phyloP scores from a whole-genome alignment of 2,113 vertebrate genomes.

The Amblyornis subalaris region DNA sequence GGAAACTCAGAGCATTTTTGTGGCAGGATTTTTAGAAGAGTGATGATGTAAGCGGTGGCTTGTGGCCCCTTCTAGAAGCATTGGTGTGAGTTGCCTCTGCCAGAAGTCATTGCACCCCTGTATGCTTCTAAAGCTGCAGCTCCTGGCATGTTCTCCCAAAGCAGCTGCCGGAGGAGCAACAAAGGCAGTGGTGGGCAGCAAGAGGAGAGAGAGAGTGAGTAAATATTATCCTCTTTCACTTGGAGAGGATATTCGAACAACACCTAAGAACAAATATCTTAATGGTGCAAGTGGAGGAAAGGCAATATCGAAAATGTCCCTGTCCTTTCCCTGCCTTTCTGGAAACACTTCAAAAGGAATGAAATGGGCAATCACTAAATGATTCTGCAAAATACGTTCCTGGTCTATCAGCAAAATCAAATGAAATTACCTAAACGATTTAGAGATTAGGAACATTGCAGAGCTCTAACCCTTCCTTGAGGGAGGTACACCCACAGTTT shows the following conservation, averaged over 20 bases:
- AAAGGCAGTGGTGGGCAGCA: neutral
- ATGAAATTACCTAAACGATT: slow-evolving; percentile 24
- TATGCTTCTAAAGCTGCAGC: neutral
- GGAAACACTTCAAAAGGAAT: slow-evolving; percentile 9
- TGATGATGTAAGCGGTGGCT: neutral
- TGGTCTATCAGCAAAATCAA: neutral
- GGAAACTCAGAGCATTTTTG: neutral
- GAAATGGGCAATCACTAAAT: slow-evolving; percentile 10
- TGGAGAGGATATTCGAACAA: neutral
- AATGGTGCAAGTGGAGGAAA: neutral
- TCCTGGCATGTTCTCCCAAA: neutral
- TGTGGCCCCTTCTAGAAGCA: neutral
- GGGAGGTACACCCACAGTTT: neutral
- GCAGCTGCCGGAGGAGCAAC: neutral
- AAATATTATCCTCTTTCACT: neutral
- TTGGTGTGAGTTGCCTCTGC: neutral
- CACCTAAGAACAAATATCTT: neutral
- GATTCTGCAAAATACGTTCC: slow-evolving; percentile 22
- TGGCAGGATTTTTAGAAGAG: neutral
- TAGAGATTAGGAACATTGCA: neutral
- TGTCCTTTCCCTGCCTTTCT: neutral
- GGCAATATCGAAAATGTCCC: neutral
- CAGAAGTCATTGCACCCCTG: neutral
- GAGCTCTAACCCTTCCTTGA: neutral
- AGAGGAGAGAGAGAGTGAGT: neutral